Evolutionary conservation across 2,888 invertebrate species (phyloP), one percentile per base, ranked within the genome.

Genomic region (Hofmannophila pseudospretella): DNA sequence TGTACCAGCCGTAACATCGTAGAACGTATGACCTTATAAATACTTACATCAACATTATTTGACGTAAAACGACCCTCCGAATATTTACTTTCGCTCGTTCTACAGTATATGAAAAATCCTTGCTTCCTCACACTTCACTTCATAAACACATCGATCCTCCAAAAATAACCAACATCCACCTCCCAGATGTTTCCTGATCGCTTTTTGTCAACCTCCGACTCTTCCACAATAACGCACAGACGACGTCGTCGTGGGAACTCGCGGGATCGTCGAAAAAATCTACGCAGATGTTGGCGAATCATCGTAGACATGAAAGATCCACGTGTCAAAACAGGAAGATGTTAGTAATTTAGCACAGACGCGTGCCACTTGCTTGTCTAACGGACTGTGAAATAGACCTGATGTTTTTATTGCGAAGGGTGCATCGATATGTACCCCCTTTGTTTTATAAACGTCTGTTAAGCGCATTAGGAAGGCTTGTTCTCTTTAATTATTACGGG

Each of bases 321-420:
- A 80, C 76, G 74, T 81, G 84, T 72, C 77, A 67, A 44, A 74
- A 75, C 79, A 76, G 80, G 79, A 81, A 77, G 73, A 58, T 57
- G 50, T 51, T 48, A 56, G 61, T 59, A 64, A 66, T 65, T 59
- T 51, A 57, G 23, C 23, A 49, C 41, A 39, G 73, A 67, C 80
- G 70, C 81, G 82, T 81, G 80, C 78, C 79, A 73, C 71, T 80
- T 74, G 73, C 53, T 48, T 42, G 46, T 45, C 46, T 54, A 78
- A 69, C 70, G 60, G 69, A 66, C 73, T 64, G 72, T 81, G 67
- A 76, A 79, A 80, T 79, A 62, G 71, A 57, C 65, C 56, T 54
- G 41, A 49, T 60, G 62, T 72, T 70, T 69, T 64, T 66, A 59
- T 49, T 47, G 48, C 36, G 36, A 33, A 48, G 44, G 49, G 53